Evolutionary conservation across 2,888 invertebrate species (phyloP).

Genomic region (Lithophane leautieri): DNA sequence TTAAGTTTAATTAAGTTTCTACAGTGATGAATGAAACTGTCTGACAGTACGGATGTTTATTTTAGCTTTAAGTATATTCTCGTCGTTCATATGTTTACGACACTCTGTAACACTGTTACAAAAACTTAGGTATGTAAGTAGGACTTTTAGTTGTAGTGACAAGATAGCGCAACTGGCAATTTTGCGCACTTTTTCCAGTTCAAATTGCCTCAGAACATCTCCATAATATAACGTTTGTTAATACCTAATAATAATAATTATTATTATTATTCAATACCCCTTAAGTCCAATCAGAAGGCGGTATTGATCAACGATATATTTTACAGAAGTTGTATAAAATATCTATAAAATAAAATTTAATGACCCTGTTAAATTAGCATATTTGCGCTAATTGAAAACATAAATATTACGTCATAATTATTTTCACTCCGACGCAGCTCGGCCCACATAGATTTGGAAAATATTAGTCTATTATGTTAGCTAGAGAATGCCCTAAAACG

Average conservation of each 20-base stretch:
- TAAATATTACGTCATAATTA: slow-evolving; percentile 17
- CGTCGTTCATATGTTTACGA: slow-evolving; percentile 58
- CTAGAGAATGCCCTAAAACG: slow-evolving; percentile 18
- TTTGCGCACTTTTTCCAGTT: slow-evolving; percentile 42
- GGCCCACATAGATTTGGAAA: slow-evolving; percentile 9
- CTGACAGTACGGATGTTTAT: slow-evolving; percentile 64
- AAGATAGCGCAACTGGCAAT: slow-evolving; percentile 19
- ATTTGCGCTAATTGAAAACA: slow-evolving; percentile 4
- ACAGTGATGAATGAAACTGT: slow-evolving; percentile 71
- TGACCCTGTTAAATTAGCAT: slow-evolving; percentile 26
- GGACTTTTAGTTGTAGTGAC: slow-evolving; percentile 29
- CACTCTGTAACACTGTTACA: slow-evolving; percentile 59
- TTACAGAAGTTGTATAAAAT: slow-evolving; percentile 34
- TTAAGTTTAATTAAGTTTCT: slow-evolving; percentile 79
- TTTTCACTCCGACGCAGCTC: slow-evolving; percentile 11
- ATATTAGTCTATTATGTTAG: slow-evolving; percentile 14
- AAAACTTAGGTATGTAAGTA: slow-evolving; percentile 43
- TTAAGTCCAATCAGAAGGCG: slow-evolving; percentile 32
- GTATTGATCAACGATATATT: slow-evolving; percentile 42
- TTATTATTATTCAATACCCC: slow-evolving; percentile 8
- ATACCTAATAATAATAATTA: background rate
- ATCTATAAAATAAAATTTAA: slow-evolving; percentile 25
- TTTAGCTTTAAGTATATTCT: slow-evolving; percentile 67
- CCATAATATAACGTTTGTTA: slow-evolving; percentile 21
- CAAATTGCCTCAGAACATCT: slow-evolving; percentile 45